A percentile compares a stretch with the other conserved stretches of the same genome.
Evolutionary conservation across 1,140 invertebrate genomes (phyloP).

Genomic region (Atta texana): DNA sequence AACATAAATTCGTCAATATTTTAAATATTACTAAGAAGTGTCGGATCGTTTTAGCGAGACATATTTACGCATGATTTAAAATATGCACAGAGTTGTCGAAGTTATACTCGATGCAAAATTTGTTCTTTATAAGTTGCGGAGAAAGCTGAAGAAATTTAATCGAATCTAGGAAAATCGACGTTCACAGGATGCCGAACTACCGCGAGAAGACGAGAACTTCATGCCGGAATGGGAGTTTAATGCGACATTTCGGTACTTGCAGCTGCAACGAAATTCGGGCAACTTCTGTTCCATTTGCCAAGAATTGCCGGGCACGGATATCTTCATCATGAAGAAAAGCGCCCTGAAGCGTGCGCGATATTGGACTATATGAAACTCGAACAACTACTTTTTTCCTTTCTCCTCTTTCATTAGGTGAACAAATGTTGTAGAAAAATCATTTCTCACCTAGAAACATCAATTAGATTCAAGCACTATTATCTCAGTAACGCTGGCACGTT

Average conservation of each 20-base stretch:
- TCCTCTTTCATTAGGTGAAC: neutral
- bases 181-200: constrained; percentile 42
- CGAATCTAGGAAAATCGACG: constrained; percentile 43
- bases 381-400: constrained; percentile 11
- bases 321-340: constrained; percentile 55
- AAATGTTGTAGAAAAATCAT: constrained; percentile 32
- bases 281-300: constrained; percentile 55
- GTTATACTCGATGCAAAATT: constrained; percentile 45
- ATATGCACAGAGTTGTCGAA: constrained; percentile 47
- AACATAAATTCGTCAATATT: constrained; percentile 13
- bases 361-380: constrained; percentile 57
- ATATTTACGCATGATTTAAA: constrained; percentile 33
- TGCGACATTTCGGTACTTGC: constrained; percentile 60
- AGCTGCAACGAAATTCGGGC: constrained; percentile 43
- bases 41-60: neutral
- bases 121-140: constrained; percentile 43
- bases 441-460: constrained; percentile 4
- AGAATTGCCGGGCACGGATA: constrained; percentile 42
- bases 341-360: constrained; percentile 30
- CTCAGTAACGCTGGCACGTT: neutral
- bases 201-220: constrained; percentile 51
- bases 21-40: constrained; percentile 1
- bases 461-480: constrained; percentile 6
- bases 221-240: constrained; percentile 58
- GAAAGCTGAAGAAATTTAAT: constrained; percentile 50